A percentile compares a stretch with the other conserved stretches of the same genome.
Evolutionary conservation across 1,140 invertebrate genomes (phyloP).

Genomic region (Calliopsis andreniformis): DNA sequence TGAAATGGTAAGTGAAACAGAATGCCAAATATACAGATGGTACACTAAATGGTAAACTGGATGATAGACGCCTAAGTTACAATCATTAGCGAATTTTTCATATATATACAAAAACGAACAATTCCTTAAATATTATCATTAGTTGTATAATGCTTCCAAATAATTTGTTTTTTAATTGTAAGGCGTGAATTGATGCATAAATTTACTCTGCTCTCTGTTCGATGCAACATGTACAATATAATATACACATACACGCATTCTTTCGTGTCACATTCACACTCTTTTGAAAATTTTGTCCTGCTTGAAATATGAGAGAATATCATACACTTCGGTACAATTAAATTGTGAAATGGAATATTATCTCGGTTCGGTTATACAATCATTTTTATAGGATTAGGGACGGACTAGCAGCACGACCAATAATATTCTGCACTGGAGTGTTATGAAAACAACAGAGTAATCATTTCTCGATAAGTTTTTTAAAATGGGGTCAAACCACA

Average conservation of each 20-base stretch:
- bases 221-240: slow-evolving; percentile 46
- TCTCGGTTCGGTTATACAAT: slow-evolving; percentile 13
- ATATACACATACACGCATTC: slow-evolving; percentile 46
- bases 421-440: slow-evolving; percentile 48
- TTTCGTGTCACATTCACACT: slow-evolving; percentile 35
- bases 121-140: slow-evolving; percentile 57
- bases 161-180: slow-evolving; percentile 37
- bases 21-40: slow-evolving; percentile 49
- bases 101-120: slow-evolving; percentile 58
- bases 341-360: slow-evolving; percentile 43
- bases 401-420: slow-evolving; percentile 56
- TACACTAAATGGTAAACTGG: too few relatives aligned
- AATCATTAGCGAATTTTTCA: slow-evolving; percentile 21
- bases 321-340: slow-evolving; percentile 26
- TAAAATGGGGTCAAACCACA: not conserved
- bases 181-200: slow-evolving; percentile 41
- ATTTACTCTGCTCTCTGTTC: slow-evolving; percentile 30
- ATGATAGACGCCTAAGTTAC: slow-evolving; percentile 43
- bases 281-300: slow-evolving; percentile 24
- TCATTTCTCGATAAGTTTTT: too few relatives aligned
- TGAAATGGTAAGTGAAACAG: slow-evolving; percentile 48
- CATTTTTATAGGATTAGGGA: slow-evolving; percentile 49
- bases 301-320: slow-evolving; percentile 13
- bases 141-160: slow-evolving; percentile 34
- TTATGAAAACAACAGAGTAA: too few relatives aligned